These are phyloP conservation scores for Monarcha castaneiventris DNA, from an alignment of 2,113 vertebrate species.

Conservation along the genomic window DNA sequence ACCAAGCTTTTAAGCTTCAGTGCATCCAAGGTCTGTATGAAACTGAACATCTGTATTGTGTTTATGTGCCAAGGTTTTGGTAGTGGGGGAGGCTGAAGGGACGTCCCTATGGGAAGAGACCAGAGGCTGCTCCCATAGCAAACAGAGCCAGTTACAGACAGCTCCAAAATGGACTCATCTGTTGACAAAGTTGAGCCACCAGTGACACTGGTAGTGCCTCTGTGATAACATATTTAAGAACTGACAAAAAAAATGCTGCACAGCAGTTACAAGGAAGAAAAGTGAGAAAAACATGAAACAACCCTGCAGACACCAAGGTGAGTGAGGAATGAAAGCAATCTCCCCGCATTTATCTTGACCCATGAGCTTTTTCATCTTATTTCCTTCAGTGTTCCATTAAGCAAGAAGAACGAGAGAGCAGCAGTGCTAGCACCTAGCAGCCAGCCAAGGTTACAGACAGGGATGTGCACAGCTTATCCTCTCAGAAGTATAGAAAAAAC, in stretches of 20 bases:
- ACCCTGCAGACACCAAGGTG: background rate
- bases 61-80: background rate
- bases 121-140: rapidly evolving
- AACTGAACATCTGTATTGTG: background rate
- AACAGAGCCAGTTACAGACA: background rate
- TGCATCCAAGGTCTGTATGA: background rate
- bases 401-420: background rate
- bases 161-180: background rate
- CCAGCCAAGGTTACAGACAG: background rate
- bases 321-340: background rate
- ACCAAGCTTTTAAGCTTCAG: background rate
- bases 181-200: background rate
- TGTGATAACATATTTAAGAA: background rate
- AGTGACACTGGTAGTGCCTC: background rate
- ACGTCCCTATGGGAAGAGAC: background rate
- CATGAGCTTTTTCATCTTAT: background rate
- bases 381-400: background rate
- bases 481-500: background rate
- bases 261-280: background rate
- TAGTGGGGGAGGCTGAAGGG: background rate
- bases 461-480: background rate
- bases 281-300: background rate
- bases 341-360: background rate
- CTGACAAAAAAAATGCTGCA: background rate
- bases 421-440: background rate